Evolutionary conservation across 2,888 invertebrate species (phyloP).

Genomic region (Thymelicus lineola): DNA sequence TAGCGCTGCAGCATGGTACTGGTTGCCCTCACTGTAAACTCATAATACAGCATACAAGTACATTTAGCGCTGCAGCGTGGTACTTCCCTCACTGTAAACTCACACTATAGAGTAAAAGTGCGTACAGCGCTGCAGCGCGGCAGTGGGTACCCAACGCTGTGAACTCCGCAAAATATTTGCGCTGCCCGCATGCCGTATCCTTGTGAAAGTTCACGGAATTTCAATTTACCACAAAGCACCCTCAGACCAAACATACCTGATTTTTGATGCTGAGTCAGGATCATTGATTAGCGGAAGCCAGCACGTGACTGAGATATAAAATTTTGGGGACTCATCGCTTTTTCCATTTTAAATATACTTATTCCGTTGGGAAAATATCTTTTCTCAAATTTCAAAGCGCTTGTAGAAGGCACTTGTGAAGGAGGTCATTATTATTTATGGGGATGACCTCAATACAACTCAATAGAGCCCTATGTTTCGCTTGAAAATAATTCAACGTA

Average conservation of each 20-base stretch:
- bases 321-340: conserved; percentile 22
- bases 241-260: conserved; percentile 36
- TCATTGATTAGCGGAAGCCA: conserved; percentile 40
- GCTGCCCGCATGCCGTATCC: conserved; percentile 29
- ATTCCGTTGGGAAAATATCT: conserved; percentile 8
- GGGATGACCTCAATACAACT: too few species aligned
- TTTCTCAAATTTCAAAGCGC: conserved; percentile 7
- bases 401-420: too few species aligned
- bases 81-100: too few species aligned
- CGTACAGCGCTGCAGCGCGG: not conserved
- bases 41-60: too few species aligned
- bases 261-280: conserved; percentile 40
- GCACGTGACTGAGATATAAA: conserved; percentile 34
- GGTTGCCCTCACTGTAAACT: too few species aligned
- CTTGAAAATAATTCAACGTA: too few species aligned
- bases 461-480: too few species aligned
- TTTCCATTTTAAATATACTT: conserved; percentile 23
- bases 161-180: conserved; percentile 31
- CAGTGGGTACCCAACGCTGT: conserved; percentile 19
- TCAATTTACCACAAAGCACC: conserved; percentile 32
- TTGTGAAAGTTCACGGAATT: conserved; percentile 27
- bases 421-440: too few species aligned
- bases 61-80: too few species aligned
- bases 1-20: too few species aligned
- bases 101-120: not conserved